Percentiles rank a stretch among this genome's conserved stretches.
phyloP scores from a whole-genome alignment of 2,113 vertebrate genomes.

The Rafetus swinhoei region DNA sequence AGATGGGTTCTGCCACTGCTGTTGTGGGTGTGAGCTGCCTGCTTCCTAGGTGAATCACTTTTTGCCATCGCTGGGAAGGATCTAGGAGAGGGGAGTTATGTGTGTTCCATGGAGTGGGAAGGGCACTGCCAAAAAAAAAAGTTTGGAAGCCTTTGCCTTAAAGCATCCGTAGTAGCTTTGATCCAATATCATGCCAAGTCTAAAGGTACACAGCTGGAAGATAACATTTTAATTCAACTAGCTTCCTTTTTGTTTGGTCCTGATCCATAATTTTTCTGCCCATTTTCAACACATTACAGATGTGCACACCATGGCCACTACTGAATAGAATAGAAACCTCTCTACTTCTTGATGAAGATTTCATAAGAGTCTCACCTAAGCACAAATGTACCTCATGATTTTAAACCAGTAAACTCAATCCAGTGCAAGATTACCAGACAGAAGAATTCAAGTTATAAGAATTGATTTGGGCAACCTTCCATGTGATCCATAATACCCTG shows the following conservation, averaged over 20 bases:
- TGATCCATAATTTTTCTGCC: background rate
- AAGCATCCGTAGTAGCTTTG: background rate
- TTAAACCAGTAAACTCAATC: background rate
- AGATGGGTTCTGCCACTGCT: background rate
- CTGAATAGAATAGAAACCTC: background rate
- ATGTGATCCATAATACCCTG: background rate
- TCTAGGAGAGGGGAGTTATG: background rate
- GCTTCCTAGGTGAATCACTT: background rate
- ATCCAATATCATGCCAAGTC: background rate
- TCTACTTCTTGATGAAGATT: background rate
- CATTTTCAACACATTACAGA: constrained; percentile 10
- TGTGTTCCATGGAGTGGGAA: background rate
- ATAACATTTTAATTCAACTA: background rate
- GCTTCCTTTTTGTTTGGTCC: background rate
- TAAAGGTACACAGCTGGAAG: background rate
- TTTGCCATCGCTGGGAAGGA: background rate
- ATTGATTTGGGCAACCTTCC: background rate
- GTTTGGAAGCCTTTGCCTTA: background rate
- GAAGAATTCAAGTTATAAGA: background rate
- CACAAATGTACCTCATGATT: background rate
- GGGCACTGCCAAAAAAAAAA: background rate
- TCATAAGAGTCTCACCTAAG: background rate
- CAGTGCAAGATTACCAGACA: background rate
- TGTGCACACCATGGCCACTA: background rate
- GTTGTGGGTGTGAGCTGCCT: background rate